Conservation (phyloP, 2,113 vertebrate species). For the Austrofundulus limnaeus region DNA sequence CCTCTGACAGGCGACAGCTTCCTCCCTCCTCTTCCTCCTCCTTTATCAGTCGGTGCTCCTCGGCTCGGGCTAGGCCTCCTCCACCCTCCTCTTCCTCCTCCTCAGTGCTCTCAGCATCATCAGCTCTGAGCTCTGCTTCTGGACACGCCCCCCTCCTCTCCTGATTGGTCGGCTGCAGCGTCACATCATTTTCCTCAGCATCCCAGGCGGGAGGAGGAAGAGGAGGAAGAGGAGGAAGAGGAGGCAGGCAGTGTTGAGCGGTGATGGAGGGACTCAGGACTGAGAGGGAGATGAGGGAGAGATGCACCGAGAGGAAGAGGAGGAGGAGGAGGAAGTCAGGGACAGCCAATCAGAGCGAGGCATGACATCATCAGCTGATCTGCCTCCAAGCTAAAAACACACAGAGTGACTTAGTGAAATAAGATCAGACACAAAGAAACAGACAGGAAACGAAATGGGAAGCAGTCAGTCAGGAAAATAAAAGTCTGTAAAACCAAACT, state of each 20-base stretch:
- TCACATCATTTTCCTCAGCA: conserved; percentile 80
- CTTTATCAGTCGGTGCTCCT: conserved; percentile 58
- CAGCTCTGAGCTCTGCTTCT: conserved; percentile 86
- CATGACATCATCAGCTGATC: conserved; percentile 70
- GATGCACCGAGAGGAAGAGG: conserved; percentile 23
- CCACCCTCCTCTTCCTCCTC: conserved; percentile 77
- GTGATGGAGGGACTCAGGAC: conserved; percentile 36
- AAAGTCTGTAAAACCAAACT: background rate
- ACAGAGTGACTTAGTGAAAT: conserved; percentile 17
- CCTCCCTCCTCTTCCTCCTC: conserved; percentile 53
- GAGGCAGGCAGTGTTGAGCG: conserved; percentile 23
- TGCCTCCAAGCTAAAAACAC: conserved; percentile 54
- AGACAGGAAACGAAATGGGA: conserved; percentile 19
- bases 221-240: background rate
- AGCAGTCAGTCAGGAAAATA: background rate
- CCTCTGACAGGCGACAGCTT: conserved; percentile 50
- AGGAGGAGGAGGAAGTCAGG: conserved; percentile 31
- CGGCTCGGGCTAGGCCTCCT: conserved; percentile 60
- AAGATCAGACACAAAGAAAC: conserved; percentile 28
- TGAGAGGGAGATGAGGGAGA: conserved; percentile 29
- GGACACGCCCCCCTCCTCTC: conserved; percentile 65
- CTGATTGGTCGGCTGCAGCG: conserved; percentile 72
- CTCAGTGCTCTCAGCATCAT: conserved; percentile 87
- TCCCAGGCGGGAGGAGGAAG: conserved; percentile 46
- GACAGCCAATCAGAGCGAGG: conserved; percentile 60